These are phyloP conservation scores for Haliclystus octoradiatus DNA, from an alignment of 30 jellyfish, hydroid and myxozoan genomes.

Conservation along the genomic window DNA sequence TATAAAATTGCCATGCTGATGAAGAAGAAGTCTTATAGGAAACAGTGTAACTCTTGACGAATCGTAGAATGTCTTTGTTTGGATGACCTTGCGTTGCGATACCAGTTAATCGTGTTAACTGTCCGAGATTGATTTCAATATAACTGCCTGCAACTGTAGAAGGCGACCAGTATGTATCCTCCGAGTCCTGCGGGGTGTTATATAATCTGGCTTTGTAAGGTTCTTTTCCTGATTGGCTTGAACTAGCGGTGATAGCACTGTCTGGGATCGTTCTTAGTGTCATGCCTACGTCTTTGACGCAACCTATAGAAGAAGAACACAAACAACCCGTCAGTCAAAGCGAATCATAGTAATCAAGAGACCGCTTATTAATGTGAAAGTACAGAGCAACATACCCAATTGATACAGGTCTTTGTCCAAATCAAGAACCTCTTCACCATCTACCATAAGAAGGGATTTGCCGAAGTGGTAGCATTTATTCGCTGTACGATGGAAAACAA, in stretches of 20 bases:
- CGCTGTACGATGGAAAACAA: constrained; percentile 22
- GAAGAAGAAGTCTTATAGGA: constrained; percentile 18
- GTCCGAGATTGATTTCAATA: constrained; percentile 22
- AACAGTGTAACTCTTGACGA: constrained; percentile 40
- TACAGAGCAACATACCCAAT: constrained; percentile 26
- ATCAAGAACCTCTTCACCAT: constrained; percentile 25
- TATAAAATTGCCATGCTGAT: constrained; percentile 1
- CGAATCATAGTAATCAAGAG: neutral
- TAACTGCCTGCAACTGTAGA: constrained; percentile 8
- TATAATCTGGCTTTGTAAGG: constrained; percentile 58
- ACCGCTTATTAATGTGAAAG: neutral
- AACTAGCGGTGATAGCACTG: constrained; percentile 41
- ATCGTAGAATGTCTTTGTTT: constrained; percentile 23
- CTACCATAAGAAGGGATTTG: constrained; percentile 35
- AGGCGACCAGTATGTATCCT: constrained; percentile 18
- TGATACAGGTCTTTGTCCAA: constrained; percentile 46
- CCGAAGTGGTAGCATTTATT: constrained; percentile 36
- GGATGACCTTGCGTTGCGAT: constrained; percentile 94
- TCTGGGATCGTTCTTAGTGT: constrained; percentile 38
- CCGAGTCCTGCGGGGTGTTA: constrained; percentile 29
- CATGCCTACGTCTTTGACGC: constrained; percentile 79
- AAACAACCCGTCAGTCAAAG: neutral
- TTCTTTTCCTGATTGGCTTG: constrained; percentile 28
- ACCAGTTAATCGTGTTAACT: constrained; percentile 57
- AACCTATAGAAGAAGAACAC: constrained; percentile 23